Evolutionary conservation across 2,888 invertebrate species (phyloP), one percentile per base, ranked within the genome.

Genomic region (Lobophora halterata): DNA sequence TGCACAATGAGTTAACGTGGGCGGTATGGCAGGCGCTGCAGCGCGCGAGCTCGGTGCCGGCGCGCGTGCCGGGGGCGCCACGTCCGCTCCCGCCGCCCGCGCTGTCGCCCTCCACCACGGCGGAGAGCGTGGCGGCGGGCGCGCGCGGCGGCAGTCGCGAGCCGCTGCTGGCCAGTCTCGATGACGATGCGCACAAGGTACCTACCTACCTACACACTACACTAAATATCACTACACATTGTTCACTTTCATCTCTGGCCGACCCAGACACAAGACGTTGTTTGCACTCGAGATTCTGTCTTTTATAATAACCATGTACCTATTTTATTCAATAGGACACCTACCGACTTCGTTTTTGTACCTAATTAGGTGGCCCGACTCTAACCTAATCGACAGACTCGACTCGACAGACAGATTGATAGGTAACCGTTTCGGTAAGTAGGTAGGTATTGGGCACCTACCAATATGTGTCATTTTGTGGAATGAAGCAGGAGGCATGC

Each of bases 81-180:
- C 29, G 5, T 26, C 26, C 17, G 10, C 61, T 52, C 67, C 55
- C 12, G 55, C n/a, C 65, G 31, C 38, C 55, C 31, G 45, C 65
- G 49, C 55, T 60, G 20, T 48, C 65, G 35, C 63, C 70, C 16
- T 39, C 62, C 50, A 42, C 62, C 49, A 45, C 61, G 32, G 44
- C 60, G 12, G 62, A 59, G 49, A 52, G 61, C 55, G 65, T 38
- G 46, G 61, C 65, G 36, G 60, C 51, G 21, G 63, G 70, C 47
- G 60, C 51, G 21, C 64, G 70, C 47, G 83, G 79, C 46, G 86
- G 85, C 65, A 91, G 91, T 33, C 83, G 91, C 25, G 92, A 92
- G 71, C 92, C 92, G 18, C 79, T 92, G 55, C 87, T 92, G 30
- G 92, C 90, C 63, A 86, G 86, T 46, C 75, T 87, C 46, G 87